Conservation (phyloP, 2,113 vertebrate species). For the Chroicocephalus ridibundus region DNA sequence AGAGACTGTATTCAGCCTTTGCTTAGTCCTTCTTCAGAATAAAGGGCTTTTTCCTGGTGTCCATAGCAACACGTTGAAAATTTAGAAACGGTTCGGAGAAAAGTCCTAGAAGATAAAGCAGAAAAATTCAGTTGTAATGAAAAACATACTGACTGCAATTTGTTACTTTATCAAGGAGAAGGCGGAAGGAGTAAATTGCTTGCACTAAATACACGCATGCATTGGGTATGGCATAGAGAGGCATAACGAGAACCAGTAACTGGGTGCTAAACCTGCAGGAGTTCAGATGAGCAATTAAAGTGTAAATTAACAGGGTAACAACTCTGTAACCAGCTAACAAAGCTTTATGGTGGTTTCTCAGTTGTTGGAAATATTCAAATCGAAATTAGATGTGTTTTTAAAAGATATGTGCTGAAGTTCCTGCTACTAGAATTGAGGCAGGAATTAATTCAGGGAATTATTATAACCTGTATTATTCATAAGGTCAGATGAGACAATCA, state of each 20-base stretch:
- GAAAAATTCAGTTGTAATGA: neutral
- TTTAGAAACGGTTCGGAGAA: neutral
- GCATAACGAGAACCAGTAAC: neutral
- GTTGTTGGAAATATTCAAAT: neutral
- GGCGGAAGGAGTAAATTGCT: neutral
- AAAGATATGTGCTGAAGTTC: neutral
- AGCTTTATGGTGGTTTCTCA: neutral
- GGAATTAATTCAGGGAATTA: neutral
- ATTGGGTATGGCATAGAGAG: rapidly evolving
- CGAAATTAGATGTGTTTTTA: neutral
- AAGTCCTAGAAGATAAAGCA: conserved; percentile 3
- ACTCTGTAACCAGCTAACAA: neutral
- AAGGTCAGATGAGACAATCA: neutral
- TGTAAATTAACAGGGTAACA: neutral
- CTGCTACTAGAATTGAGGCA: neutral
- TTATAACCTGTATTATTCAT: conserved; percentile 36
- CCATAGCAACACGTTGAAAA: conserved; percentile 27
- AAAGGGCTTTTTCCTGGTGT: neutral
- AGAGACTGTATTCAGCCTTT: neutral
- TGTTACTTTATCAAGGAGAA: neutral
- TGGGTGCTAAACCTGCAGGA: neutral
- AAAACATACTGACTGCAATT: neutral
- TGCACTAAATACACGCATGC: rapidly evolving
- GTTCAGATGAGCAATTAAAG: neutral
- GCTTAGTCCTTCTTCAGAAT: neutral